A percentile compares a stretch with the other conserved stretches of the same genome.
These are phyloP conservation scores for Bergia puertoricense DNA, from an alignment of 92 coral and sea anemone genomes.

Conservation along the genomic window DNA sequence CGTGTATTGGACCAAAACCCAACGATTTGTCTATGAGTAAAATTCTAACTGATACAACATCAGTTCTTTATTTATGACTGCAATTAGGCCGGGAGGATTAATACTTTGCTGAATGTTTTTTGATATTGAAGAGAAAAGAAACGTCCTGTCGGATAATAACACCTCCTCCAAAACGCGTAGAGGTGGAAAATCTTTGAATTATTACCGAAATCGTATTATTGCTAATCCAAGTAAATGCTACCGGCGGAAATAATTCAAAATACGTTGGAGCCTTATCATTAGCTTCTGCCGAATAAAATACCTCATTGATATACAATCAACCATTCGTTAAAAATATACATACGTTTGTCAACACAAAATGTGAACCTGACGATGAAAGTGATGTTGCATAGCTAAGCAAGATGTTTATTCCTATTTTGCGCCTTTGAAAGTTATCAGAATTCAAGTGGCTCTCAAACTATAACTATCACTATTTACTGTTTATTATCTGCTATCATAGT, in stretches of 20 bases:
- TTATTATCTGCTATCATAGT: background rate
- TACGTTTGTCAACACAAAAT: background rate
- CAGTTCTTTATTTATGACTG: background rate
- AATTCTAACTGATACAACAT: background rate
- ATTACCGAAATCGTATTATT: background rate
- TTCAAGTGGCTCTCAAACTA: background rate
- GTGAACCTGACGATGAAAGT: too few relatives aligned
- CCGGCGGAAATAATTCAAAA: slow-evolving; percentile 7
- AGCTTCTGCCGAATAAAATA: background rate
- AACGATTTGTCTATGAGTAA: background rate
- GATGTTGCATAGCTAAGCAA: background rate
- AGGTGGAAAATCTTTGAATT: background rate
- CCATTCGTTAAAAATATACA: background rate
- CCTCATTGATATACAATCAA: background rate
- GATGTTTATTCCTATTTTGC: background rate
- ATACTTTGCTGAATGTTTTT: background rate
- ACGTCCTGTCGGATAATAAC: background rate
- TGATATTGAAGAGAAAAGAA: background rate
- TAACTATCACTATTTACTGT: background rate
- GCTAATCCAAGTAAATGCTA: background rate
- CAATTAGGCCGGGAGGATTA: background rate
- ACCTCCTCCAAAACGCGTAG: background rate
- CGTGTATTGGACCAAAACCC: background rate
- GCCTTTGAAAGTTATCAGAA: background rate
- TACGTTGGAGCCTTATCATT: background rate